Base-by-base conservation (phyloP, 1,140 invertebrate species). In the Mizuhopecten yessoensis region DNA sequence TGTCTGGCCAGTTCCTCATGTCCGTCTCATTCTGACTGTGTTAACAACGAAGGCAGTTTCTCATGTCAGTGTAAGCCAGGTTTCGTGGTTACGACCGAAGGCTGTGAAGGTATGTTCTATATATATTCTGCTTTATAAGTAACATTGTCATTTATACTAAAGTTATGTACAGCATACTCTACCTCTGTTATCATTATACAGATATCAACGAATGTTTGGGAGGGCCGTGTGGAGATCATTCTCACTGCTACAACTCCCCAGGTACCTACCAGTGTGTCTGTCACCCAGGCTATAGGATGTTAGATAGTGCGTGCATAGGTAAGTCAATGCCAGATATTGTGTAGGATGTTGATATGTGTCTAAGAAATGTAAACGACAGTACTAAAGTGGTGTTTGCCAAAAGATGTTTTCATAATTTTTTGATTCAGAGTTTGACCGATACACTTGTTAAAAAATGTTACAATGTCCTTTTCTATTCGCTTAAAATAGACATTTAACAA, bases 201-300 rank as follows among this genome's bases (percentile, higher is more conserved):
- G 94, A 94, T 88, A 75, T 92, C 17, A 87, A 94, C 45, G 94
- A 94, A 89, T 94, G 94, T 90, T 49, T 86, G 29, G 39, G 89
- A 7, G 86, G 88, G 7, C 90, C 90, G 13, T 94, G 94, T 87
- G 90, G 92, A 36, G 75, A 88, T 15, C 91, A 93, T 86, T 89
- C 92, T 23, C 86, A 75, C 33, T 94, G 94, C 86, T 75, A 42
- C 86, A 93, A 94, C 89, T 89, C 87, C 0, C 17, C 57, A 7
- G 94, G 94, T 23, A 91, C 90, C 36, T 94, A 93, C 89, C 75
- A 33, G 2, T 94, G 94, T 91, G 33, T 75, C n/a, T 94, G 94
- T 92, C 29, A 90, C 17, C 0, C 17, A 7, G 93, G 93, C 33
- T 94, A 87, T 49, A 33, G 9, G 33, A 20, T 49, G 57, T 34